Evolutionary conservation across 2,113 vertebrate species (phyloP).

Genomic region (Bos javanicus): DNA sequence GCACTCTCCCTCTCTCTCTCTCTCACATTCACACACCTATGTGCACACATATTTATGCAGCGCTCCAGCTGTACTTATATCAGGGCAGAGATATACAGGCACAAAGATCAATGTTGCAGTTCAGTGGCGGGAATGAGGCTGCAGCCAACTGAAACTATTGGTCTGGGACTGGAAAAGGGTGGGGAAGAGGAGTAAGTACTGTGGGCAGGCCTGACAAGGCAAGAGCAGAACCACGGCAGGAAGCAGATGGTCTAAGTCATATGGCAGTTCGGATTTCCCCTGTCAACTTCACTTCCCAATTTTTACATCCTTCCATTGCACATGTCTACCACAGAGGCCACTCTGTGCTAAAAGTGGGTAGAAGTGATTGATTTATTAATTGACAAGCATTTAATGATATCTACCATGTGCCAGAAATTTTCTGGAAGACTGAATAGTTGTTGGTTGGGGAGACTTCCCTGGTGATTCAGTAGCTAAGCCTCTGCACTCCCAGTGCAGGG

Average conservation of each 20-base stretch:
- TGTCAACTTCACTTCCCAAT: constrained; percentile 46
- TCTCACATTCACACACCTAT: not conserved
- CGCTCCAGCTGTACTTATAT: not conserved
- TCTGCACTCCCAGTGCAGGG: not conserved
- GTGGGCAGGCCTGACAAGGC: not conserved
- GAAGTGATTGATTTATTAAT: constrained; percentile 50
- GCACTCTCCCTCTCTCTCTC: not conserved
- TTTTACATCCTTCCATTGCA: constrained; percentile 45
- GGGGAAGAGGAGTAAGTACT: not conserved
- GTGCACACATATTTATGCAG: not conserved
- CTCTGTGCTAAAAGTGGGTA: not conserved
- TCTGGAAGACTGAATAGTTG: not conserved
- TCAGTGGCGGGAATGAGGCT: not conserved
- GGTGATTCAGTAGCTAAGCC: not conserved
- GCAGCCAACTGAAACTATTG: not conserved
- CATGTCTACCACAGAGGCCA: not conserved
- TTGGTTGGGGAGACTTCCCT: not conserved
- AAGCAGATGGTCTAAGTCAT: constrained; percentile 45
- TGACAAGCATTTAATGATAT: not conserved
- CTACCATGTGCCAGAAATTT: not conserved
- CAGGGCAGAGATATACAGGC: not conserved
- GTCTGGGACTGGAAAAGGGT: not conserved
- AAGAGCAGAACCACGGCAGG: constrained; percentile 34
- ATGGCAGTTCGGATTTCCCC: constrained; percentile 31
- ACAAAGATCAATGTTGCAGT: not conserved